These are phyloP conservation scores for Belgica antarctica DNA, from an alignment of 2,888 invertebrate genomes.

Conservation along the genomic window DNA sequence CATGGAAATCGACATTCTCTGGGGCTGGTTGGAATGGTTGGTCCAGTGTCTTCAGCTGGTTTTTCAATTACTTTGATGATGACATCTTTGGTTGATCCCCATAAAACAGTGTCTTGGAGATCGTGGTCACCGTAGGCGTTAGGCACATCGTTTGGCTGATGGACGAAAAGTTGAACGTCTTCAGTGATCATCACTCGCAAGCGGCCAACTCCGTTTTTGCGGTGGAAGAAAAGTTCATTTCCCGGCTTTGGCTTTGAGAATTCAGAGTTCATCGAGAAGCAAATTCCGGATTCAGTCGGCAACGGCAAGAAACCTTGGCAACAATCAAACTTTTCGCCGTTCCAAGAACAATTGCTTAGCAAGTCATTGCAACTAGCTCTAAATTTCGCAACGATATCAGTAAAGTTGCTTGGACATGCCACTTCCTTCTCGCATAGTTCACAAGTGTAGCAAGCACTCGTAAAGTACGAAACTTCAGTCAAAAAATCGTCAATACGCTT, in stretches of 20 bases:
- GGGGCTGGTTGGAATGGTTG: slow-evolving; percentile 55
- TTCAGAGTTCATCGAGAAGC: slow-evolving; percentile 64
- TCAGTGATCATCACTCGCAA: slow-evolving; percentile 58
- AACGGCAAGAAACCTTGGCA: slow-evolving; percentile 67
- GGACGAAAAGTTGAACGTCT: slow-evolving; percentile 61
- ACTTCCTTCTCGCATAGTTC: slow-evolving; percentile 55
- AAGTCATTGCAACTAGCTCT: slow-evolving; percentile 61
- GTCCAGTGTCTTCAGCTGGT: slow-evolving; percentile 57
- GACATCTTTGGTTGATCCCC: slow-evolving; percentile 52
- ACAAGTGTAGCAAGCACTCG: slow-evolving; percentile 61
- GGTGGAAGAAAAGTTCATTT: slow-evolving; percentile 49
- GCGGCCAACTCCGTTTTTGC: slow-evolving; percentile 56
- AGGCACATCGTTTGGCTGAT: slow-evolving; percentile 64
- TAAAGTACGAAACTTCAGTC: slow-evolving; percentile 62
- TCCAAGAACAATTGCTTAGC: slow-evolving; percentile 65
- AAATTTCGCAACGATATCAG: slow-evolving; percentile 54
- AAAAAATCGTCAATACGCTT: slow-evolving; percentile 58
- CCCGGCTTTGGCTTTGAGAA: slow-evolving; percentile 56
- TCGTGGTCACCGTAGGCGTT: slow-evolving; percentile 57
- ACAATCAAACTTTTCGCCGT: slow-evolving; percentile 63
- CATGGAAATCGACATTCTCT: slow-evolving; percentile 60
- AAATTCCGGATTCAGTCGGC: slow-evolving; percentile 68
- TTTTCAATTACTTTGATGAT: slow-evolving; percentile 58
- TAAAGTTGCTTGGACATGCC: slow-evolving; percentile 56
- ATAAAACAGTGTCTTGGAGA: slow-evolving; percentile 50